Percentiles rank a stretch among this genome's conserved stretches.
Evolutionary conservation across 2,113 vertebrate genomes (phyloP).

Genomic region (Bufo bufo): DNA sequence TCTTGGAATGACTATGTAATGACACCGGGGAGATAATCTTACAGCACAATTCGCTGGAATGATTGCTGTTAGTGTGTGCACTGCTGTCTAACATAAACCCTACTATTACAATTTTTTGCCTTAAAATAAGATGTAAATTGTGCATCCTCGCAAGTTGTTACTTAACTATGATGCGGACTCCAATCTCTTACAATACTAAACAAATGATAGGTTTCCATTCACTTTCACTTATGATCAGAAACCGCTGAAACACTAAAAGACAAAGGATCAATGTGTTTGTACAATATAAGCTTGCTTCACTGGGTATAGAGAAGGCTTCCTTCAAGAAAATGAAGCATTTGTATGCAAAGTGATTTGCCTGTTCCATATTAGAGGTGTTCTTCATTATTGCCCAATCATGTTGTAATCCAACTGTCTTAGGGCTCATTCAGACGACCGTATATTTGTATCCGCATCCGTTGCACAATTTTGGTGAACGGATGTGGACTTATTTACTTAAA

Average conservation of each 20-base stretch:
- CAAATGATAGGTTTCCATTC: conserved; percentile 19
- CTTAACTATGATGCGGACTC: neutral
- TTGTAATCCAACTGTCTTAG: neutral
- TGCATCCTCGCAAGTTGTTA: neutral
- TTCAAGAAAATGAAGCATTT: conserved; percentile 46
- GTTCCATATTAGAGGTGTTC: conserved; percentile 39
- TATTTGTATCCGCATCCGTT: too few species aligned
- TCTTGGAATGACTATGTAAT: neutral
- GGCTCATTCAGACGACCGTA: too few species aligned
- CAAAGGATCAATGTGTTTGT: conserved; percentile 44
- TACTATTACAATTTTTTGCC: neutral
- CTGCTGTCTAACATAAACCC: neutral
- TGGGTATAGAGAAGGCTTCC: conserved; percentile 6
- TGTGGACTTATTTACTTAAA: too few species aligned
- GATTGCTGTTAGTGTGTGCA: neutral
- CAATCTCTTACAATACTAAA: conserved; percentile 6
- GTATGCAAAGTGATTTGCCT: conserved; percentile 43
- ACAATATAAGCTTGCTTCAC: conserved; percentile 8
- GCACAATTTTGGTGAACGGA: too few species aligned
- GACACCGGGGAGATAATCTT: neutral
- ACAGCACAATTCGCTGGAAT: neutral
- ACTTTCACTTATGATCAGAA: conserved; percentile 13
- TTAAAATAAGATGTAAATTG: neutral
- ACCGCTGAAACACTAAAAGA: neutral
- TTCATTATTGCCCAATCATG: conserved; percentile 51